Evolutionary conservation across 2,797 vertebrate genomes (phyloP).

Genomic region (Micropoecilia bifurca): DNA sequence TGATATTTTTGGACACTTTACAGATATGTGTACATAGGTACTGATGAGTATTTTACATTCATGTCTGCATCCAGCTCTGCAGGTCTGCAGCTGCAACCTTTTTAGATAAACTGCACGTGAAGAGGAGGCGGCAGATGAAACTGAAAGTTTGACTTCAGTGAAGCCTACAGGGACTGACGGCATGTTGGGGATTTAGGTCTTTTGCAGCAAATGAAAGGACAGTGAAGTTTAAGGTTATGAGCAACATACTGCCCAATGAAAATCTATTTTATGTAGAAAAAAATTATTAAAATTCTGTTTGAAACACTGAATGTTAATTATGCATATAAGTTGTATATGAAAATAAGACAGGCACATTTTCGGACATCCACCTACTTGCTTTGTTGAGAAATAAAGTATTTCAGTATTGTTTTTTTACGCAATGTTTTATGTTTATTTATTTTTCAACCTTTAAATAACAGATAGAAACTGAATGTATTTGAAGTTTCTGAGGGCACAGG

Average conservation of each 20-base stretch:
- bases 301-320: slow-evolving; percentile 31
- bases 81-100: slow-evolving; percentile 1
- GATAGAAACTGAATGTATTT: slow-evolving; percentile 61
- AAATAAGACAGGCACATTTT: slow-evolving; percentile 54
- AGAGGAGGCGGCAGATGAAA: slow-evolving; percentile 45
- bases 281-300: slow-evolving; percentile 10
- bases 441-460: slow-evolving; percentile 41
- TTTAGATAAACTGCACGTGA: slow-evolving; percentile 34
- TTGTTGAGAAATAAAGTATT: slow-evolving; percentile 41
- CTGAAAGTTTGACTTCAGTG: slow-evolving; percentile 79
- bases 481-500: slow-evolving; percentile 49
- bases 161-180: slow-evolving; percentile 66
- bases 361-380: slow-evolving; percentile 46
- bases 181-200: slow-evolving; percentile 48
- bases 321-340: slow-evolving; percentile 46
- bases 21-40: slow-evolving; percentile 68
- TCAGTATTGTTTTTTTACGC: slow-evolving; percentile 40
- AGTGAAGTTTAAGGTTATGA: slow-evolving; percentile 49
- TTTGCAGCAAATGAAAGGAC: slow-evolving; percentile 60
- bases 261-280: slow-evolving; percentile 42
- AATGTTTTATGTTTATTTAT: slow-evolving; percentile 43
- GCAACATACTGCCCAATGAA: slow-evolving; percentile 73
- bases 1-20: slow-evolving; percentile 66
- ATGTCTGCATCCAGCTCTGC: slow-evolving; percentile 54
- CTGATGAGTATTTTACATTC: slow-evolving; percentile 72